phyloP scores from a whole-genome alignment of 2,113 vertebrate species.

The Microtus pennsylvanicus region DNA sequence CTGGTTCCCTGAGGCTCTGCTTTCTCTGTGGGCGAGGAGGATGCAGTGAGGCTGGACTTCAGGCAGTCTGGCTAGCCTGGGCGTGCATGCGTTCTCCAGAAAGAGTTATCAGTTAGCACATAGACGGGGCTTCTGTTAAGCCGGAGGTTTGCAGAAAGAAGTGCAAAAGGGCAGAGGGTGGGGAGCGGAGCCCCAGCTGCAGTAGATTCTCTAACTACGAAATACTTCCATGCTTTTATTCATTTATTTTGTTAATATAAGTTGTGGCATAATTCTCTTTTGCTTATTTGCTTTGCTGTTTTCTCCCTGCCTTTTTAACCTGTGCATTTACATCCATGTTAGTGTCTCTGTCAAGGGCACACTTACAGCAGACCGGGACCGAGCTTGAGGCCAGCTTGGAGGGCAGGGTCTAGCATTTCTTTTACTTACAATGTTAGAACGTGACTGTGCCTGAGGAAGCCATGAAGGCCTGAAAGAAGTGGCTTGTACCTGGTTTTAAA shows the following conservation, averaged over 20 bases:
- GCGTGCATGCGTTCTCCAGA: background rate
- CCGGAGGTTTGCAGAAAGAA: too few species aligned
- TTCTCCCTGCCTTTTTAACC: background rate
- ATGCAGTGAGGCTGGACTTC: background rate
- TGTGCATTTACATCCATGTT: background rate
- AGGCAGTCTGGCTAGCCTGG: background rate
- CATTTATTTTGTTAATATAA: background rate
- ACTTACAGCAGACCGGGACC: background rate
- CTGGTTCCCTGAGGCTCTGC: background rate
- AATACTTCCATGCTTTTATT: background rate
- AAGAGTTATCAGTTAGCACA: too few species aligned
- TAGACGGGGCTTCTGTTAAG: too few species aligned
- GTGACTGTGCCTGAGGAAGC: background rate
- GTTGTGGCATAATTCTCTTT: background rate
- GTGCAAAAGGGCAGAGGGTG: background rate
- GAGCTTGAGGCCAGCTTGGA: background rate
- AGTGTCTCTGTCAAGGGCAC: background rate
- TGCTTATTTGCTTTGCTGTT: background rate
- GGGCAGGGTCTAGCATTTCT: background rate
- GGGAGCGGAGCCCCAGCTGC: background rate
- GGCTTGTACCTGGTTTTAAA: background rate
- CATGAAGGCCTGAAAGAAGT: slow-evolving; percentile 42
- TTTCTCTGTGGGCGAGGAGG: background rate
- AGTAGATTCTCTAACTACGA: background rate
- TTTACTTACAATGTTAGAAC: background rate